Evolutionary conservation across 2,797 vertebrate species (phyloP).

Genomic region (Thamnophis elegans): DNA sequence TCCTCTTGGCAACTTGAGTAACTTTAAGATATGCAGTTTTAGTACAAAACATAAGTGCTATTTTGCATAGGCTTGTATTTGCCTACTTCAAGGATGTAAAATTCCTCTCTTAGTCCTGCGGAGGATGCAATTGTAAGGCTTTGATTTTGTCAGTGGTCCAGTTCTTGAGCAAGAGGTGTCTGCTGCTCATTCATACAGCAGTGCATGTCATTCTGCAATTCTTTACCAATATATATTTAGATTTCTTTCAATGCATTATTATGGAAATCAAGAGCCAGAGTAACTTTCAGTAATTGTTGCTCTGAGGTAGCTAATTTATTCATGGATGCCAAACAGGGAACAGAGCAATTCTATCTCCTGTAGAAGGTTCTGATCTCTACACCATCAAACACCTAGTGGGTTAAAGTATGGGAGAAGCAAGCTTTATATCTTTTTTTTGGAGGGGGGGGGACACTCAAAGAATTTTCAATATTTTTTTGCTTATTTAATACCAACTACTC

Average conservation of each 20-base stretch:
- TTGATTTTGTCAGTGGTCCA: not conserved
- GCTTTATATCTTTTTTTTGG: not conserved
- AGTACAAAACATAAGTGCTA: not conserved
- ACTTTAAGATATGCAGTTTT: not conserved
- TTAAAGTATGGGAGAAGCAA: not conserved
- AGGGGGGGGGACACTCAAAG: not conserved
- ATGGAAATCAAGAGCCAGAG: not conserved
- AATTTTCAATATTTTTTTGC: not conserved
- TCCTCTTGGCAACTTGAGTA: constrained; percentile 33
- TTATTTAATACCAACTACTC: not conserved
- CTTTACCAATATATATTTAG: not conserved
- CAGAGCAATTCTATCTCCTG: not conserved
- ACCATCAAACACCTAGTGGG: not conserved
- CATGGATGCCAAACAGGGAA: not conserved
- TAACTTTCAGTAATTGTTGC: not conserved
- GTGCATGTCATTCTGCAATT: not conserved
- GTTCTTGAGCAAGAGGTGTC: not conserved
- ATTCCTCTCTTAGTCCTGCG: not conserved
- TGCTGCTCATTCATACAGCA: not conserved
- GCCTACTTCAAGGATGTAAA: not conserved
- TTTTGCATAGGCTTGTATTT: not conserved
- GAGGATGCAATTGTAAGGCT: too few relatives aligned
- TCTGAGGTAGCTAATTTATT: not conserved
- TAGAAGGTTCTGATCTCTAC: not conserved
- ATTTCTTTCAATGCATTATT: not conserved